phyloP scores from a whole-genome alignment of 2,888 invertebrate genomes.

The Leptothorax acervorum region DNA sequence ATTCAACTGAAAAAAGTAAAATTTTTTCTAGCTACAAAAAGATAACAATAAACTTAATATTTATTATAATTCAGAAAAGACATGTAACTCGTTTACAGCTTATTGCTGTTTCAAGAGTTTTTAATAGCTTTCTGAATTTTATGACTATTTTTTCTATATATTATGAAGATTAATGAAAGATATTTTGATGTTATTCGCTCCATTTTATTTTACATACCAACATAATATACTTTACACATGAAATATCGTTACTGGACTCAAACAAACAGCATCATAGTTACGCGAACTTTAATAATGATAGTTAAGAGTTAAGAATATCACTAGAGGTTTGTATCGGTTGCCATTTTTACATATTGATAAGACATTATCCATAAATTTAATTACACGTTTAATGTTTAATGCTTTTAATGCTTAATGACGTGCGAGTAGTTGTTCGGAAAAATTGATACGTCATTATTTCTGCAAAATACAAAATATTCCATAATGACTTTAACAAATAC shows the following conservation, averaged over 20 bases:
- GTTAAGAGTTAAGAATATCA: background rate
- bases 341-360: constrained; percentile 33
- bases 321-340: background rate
- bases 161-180: constrained; percentile 3
- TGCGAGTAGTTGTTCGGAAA: constrained; percentile 45
- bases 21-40: background rate
- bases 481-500: constrained; percentile 53
- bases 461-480: constrained; percentile 53
- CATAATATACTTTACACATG: constrained; percentile 7
- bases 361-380: constrained; percentile 43
- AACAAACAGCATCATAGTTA: background rate
- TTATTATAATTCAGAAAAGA: background rate
- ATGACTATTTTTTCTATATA: background rate
- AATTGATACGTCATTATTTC: constrained; percentile 54
- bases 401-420: constrained; percentile 46
- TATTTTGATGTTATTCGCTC: constrained; percentile 1
- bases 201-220: constrained; percentile 2
- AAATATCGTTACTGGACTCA: constrained; percentile 1
- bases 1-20: background rate
- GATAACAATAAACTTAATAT: background rate
- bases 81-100: background rate
- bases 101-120: background rate
- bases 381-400: constrained; percentile 44
- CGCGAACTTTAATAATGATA: constrained; percentile 1
- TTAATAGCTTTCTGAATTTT: background rate